Conservation (phyloP, 2,888 invertebrate genomes). For the Amblyjoppa proteus region DNA sequence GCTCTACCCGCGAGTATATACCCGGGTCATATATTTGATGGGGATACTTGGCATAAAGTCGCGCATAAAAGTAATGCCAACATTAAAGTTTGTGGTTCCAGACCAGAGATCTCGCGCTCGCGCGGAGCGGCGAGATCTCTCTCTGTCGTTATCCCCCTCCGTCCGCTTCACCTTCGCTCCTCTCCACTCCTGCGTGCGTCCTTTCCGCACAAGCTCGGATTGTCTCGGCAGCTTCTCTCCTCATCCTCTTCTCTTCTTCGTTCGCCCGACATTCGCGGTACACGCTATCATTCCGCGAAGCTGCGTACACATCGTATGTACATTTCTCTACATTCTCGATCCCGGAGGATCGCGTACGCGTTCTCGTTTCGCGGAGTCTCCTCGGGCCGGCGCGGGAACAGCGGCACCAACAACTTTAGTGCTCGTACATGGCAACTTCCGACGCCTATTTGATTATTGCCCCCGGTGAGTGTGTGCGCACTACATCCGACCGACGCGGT, state of each 20-base stretch:
- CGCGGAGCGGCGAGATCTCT: slow-evolving; percentile 38
- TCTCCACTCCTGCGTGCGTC: slow-evolving; percentile 47
- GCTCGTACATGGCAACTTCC: slow-evolving; percentile 32
- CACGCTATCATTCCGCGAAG: slow-evolving; percentile 26
- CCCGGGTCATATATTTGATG: slow-evolving; percentile 84
- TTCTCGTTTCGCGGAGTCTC: slow-evolving; percentile 18
- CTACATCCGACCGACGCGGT: slow-evolving; percentile 16
- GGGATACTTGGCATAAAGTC: slow-evolving; percentile 85
- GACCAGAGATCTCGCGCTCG: slow-evolving; percentile 78
- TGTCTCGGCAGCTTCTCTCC: neutral
- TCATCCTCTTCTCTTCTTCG: slow-evolving; percentile 37
- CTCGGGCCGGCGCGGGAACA: neutral
- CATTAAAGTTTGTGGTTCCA: slow-evolving; percentile 85
- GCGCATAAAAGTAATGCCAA: slow-evolving; percentile 85
- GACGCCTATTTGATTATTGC: slow-evolving; percentile 44
- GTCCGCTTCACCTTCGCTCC: slow-evolving; percentile 48
- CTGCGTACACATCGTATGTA: slow-evolving; percentile 28
- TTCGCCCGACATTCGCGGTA: slow-evolving; percentile 33
- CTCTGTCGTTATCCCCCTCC: slow-evolving; percentile 57
- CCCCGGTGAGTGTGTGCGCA: neutral
- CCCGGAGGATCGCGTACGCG: slow-evolving; percentile 35
- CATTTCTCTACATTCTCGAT: slow-evolving; percentile 27
- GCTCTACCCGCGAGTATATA: slow-evolving; percentile 53
- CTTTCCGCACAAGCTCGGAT: slow-evolving; percentile 48
- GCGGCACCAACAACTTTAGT: slow-evolving; percentile 27